phyloP scores from a whole-genome alignment of 2,888 invertebrate species.

The Osmoderma eremita region DNA sequence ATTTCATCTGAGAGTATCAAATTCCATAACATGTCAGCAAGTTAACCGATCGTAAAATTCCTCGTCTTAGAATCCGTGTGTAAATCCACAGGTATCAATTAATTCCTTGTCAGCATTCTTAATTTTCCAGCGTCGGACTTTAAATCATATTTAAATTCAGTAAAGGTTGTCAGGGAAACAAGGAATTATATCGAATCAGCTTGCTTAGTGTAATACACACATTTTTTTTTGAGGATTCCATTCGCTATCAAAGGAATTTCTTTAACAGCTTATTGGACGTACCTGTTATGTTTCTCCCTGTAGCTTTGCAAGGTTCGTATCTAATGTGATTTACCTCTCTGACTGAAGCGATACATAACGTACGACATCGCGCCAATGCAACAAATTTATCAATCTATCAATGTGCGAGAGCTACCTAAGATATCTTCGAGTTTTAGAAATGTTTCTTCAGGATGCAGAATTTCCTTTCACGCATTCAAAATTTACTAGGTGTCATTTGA shows the following conservation, averaged over 20 bases:
- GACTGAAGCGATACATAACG: too few species aligned
- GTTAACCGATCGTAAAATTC: conserved; percentile 23
- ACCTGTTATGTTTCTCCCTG: too few species aligned
- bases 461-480: conserved; percentile 42
- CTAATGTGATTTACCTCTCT: too few species aligned
- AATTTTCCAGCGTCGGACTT: conserved; percentile 9
- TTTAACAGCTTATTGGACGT: not conserved
- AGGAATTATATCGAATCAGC: not conserved
- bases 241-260: not conserved
- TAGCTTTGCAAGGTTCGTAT: too few species aligned
- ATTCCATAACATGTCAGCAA: conserved; percentile 31
- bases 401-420: not conserved
- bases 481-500: conserved; percentile 40
- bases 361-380: not conserved
- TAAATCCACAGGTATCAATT: conserved; percentile 27
- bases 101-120: conserved; percentile 27
- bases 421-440: conserved; percentile 8
- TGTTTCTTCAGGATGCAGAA: conserved; percentile 22
- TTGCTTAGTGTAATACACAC: too few species aligned
- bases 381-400: conserved; percentile 32
- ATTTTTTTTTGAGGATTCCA: not conserved
- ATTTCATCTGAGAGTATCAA: conserved; percentile 25
- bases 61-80: not conserved
- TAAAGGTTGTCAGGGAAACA: too few species aligned
- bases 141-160: conserved; percentile 13